Conservation (phyloP, 92 coral and sea anemone species). For the Parazoanthus darwini region DNA sequence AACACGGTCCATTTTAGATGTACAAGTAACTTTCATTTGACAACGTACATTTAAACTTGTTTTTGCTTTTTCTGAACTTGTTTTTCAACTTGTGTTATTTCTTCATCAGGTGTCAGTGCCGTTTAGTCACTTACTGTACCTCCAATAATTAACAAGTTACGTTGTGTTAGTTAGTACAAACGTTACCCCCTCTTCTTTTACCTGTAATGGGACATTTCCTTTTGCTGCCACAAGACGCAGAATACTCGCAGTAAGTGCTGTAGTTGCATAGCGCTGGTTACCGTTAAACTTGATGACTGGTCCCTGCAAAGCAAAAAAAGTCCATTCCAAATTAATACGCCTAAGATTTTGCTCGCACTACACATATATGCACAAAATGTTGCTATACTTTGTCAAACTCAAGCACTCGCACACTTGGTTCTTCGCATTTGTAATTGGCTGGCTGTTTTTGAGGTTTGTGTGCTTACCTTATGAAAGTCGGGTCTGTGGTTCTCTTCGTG, state of each 20-base stretch:
- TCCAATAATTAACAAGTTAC: neutral
- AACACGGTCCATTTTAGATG: neutral
- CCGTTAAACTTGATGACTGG: conserved; percentile 86
- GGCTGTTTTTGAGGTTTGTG: neutral
- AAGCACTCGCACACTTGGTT: neutral
- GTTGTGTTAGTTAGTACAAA: neutral
- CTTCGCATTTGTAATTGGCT: too few relatives aligned
- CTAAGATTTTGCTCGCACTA: too few relatives aligned
- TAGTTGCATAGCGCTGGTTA: conserved; percentile 93
- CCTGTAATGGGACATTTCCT: conserved; percentile 83
- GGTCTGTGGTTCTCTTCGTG: conserved; percentile 95
- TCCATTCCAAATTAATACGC: neutral
- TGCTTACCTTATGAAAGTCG: conserved; percentile 79
- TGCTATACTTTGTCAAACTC: neutral
- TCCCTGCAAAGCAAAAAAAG: conserved; percentile 57
- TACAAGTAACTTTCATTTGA: neutral
- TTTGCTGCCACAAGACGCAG: conserved; percentile 80
- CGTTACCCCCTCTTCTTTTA: neutral
- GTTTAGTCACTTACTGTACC: neutral
- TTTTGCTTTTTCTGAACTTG: too few relatives aligned
- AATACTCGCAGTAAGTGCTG: conserved; percentile 94
- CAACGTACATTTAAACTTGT: too few relatives aligned
- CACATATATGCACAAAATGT: too few relatives aligned
- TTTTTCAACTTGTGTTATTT: too few relatives aligned
- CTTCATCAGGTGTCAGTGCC: too few relatives aligned